Conservation (phyloP, 2,797 vertebrate species). For the Pipistrellus pygmaeus region DNA sequence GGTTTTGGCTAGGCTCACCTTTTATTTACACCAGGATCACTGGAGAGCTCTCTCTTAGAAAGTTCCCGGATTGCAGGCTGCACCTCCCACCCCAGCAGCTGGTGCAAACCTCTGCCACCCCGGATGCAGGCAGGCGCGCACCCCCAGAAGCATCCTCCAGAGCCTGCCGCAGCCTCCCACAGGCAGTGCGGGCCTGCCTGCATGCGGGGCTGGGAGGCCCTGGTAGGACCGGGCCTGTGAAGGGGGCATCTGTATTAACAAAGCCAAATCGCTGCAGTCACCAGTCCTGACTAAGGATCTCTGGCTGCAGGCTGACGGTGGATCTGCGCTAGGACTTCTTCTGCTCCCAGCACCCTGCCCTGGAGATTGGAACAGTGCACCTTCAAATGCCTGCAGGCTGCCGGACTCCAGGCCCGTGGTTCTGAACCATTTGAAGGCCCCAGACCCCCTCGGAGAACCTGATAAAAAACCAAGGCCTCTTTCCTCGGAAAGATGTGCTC, state of each 20-base stretch:
- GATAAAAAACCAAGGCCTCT: neutral
- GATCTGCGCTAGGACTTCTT: neutral
- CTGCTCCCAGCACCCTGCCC: neutral
- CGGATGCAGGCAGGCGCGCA: neutral
- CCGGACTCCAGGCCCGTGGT: neutral
- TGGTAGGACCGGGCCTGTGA: neutral
- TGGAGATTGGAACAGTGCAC: neutral
- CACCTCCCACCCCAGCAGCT: conserved; percentile 37
- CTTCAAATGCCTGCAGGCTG: neutral
- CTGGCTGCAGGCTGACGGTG: neutral
- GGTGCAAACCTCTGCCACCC: conserved; percentile 54
- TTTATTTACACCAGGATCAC: neutral
- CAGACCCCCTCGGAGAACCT: neutral
- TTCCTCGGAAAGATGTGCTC: neutral
- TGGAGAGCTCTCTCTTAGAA: neutral
- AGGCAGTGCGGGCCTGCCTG: neutral
- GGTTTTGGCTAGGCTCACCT: neutral
- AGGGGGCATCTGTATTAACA: neutral
- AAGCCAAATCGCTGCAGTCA: too few relatives aligned
- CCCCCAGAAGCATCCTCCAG: neutral
- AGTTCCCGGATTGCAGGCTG: conserved; percentile 32
- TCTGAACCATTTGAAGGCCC: neutral
- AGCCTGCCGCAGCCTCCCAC: neutral
- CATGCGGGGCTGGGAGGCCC: neutral
- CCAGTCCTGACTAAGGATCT: neutral